phyloP scores from a whole-genome alignment of 2,113 vertebrate species.

The Anolis sagrei region DNA sequence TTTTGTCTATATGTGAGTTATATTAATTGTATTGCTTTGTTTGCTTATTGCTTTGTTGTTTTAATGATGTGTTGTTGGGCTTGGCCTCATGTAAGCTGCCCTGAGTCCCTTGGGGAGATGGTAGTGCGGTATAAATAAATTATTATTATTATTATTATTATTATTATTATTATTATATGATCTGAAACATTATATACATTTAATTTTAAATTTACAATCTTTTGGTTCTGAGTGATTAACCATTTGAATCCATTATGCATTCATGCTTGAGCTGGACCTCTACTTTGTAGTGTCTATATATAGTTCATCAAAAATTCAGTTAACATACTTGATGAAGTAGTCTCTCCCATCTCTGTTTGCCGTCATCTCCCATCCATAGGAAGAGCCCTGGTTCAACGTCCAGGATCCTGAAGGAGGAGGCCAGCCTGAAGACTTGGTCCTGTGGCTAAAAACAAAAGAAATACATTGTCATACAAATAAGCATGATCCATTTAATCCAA shows the following conservation, averaged over 20 bases:
- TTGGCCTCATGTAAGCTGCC: too few species aligned
- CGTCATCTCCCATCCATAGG: constrained; percentile 97
- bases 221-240: not conserved
- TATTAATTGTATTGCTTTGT: too few species aligned
- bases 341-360: constrained; percentile 94
- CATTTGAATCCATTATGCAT: not conserved
- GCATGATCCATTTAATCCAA: constrained; percentile 7
- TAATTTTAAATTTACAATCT: not conserved
- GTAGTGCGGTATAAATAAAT: too few species aligned
- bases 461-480: fast-evolving
- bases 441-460: constrained; percentile 82
- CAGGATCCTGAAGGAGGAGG: constrained; percentile 91
- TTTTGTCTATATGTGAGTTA: too few species aligned
- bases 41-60: too few species aligned
- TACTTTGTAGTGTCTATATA: not conserved
- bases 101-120: too few species aligned
- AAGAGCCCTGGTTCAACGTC: constrained; percentile 89
- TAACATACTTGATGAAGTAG: constrained; percentile 92
- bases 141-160: too few species aligned
- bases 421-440: constrained; percentile 93
- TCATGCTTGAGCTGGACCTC: constrained; percentile 9
- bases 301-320: not conserved
- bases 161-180: not conserved
- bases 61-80: too few species aligned
- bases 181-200: not conserved